Percentiles rank a stretch among this genome's conserved stretches.
These are phyloP conservation scores for Noctua pronuba DNA, from an alignment of 2,888 invertebrate genomes.

Conservation along the genomic window DNA sequence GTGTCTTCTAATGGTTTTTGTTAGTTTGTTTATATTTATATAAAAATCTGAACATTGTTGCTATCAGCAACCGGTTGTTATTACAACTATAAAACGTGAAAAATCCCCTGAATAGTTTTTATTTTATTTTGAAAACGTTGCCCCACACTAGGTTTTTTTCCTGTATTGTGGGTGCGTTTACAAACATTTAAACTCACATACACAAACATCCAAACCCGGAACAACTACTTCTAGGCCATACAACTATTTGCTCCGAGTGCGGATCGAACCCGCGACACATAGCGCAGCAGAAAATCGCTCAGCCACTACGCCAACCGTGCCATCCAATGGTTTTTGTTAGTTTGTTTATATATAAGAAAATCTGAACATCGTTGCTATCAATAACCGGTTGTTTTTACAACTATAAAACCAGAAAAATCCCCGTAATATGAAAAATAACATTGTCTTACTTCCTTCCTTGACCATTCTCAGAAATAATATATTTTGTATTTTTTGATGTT, in stretches of 20 bases:
- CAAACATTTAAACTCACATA: too few species aligned
- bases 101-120: too few species aligned
- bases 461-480: neutral
- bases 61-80: neutral
- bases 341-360: neutral
- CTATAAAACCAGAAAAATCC: neutral
- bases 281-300: too few species aligned
- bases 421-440: neutral
- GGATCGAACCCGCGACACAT: too few species aligned
- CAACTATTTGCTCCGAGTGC: too few species aligned
- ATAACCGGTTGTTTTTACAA: neutral
- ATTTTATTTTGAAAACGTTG: too few species aligned
- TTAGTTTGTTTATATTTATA: neutral
- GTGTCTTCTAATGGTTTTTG: neutral
- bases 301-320: too few species aligned
- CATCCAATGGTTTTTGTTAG: too few species aligned
- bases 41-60: neutral
- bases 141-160: too few species aligned
- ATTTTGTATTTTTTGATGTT: neutral
- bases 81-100: neutral
- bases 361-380: neutral
- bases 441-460: neutral
- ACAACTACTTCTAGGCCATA: too few species aligned
- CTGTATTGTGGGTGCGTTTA: too few species aligned
- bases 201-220: too few species aligned